A percentile compares a stretch with the other conserved stretches of the same genome.
phyloP scores from a whole-genome alignment of 2,888 invertebrate genomes.

The Drosophila koepferae region DNA sequence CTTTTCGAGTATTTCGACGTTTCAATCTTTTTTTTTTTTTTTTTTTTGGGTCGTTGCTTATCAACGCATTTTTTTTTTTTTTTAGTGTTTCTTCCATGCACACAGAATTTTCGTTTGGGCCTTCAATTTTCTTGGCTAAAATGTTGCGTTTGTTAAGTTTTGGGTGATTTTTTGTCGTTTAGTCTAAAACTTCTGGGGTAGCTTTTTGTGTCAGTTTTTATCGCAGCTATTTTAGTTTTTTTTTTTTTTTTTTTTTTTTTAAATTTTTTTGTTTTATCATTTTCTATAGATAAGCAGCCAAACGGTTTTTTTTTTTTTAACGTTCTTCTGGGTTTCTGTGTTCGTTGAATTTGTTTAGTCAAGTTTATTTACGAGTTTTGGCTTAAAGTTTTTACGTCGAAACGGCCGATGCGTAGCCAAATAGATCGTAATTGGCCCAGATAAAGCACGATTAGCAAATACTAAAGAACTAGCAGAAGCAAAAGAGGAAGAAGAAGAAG shows the following conservation, averaged over 20 bases:
- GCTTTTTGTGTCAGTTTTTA: slow-evolving; percentile 28
- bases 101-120: slow-evolving; percentile 30
- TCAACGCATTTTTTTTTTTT: slow-evolving; percentile 49
- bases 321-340: slow-evolving; percentile 4
- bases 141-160: slow-evolving; percentile 13
- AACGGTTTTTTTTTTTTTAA: slow-evolving; percentile 19
- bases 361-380: slow-evolving; percentile 35
- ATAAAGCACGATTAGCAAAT: slow-evolving; percentile 41
- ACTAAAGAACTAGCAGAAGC: slow-evolving; percentile 8
- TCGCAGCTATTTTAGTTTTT: slow-evolving; percentile 11
- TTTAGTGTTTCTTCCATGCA: slow-evolving; percentile 34
- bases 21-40: slow-evolving; percentile 12
- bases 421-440: slow-evolving; percentile 45
- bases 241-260: slow-evolving; percentile 9
- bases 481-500: slow-evolving; percentile 1
- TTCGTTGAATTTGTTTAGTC: slow-evolving; percentile 29
- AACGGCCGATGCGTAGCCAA: slow-evolving; percentile 32
- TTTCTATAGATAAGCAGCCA: slow-evolving; percentile 41
- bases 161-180: not conserved
- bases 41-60: slow-evolving; percentile 45
- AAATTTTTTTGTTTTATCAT: slow-evolving; percentile 11
- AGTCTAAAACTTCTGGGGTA: slow-evolving; percentile 23
- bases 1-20: not conserved
- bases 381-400: slow-evolving; percentile 22
- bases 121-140: slow-evolving; percentile 35